Base-by-base conservation (phyloP, 2,888 invertebrate genomes). In the Dryococelus australis region DNA sequence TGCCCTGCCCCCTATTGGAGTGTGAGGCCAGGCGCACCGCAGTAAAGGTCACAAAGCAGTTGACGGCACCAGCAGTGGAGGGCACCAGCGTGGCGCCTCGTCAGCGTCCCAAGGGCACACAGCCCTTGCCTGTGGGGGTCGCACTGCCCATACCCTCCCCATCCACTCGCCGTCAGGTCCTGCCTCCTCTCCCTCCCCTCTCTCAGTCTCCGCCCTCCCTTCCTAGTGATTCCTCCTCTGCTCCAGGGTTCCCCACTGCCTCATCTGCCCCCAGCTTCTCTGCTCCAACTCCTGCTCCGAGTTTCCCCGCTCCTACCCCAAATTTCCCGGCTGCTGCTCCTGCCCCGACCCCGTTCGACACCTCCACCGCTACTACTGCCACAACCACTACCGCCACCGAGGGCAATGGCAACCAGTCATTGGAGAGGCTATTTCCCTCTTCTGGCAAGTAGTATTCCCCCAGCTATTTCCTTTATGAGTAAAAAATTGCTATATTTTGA, bases 21-120 rank as follows among this genome's bases (percentile, higher is more conserved):
- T 94, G 94, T n/a, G 96, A 96, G 90, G 93, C 94, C 79, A 91
- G 92, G 79, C 92, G 94, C 26, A 92, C 94, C 85, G 92, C 93
- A 26, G 92, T 93, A 87, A 93, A 93, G 90, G 91, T 93, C n/a
- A 90, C 91, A 85, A 91, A 91, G 87, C 92, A 93, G 90, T 92
- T 93, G 47, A 92, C 93, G 24, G 91, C 93, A 4, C 90, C 90
- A 81, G 89, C 91, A 88, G 90, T 91, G 13, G 95, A 96, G 91
- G 96, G 96, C 87, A 97, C 97, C 3, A 96, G 96, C 89, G 97
- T 97, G 43, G 96, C 96, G 86, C 97, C 97, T 5, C 93, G 97
- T 86, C 97, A 97, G 91, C 93, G 97, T 90, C 97, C 97, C 16
- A 97, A 97, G 91, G 96, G 95, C 51, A 91, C 84, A 89, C 89